Evolutionary conservation across 2,113 vertebrate genomes (phyloP).

Genomic region (Chloropsis cyanopogon): DNA sequence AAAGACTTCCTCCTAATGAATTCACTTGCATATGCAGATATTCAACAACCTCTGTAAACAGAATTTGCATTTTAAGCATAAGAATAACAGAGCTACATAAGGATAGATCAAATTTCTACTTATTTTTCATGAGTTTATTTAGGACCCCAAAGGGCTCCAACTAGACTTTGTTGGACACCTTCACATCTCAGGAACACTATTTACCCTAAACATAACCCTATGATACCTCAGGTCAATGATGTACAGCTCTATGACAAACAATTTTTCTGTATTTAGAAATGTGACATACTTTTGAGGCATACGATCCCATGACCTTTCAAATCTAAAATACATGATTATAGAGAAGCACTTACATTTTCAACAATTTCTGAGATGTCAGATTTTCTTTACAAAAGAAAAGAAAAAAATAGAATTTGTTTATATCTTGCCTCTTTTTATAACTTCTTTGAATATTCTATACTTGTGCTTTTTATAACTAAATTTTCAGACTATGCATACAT

Average conservation of each 20-base stretch:
- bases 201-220: neutral
- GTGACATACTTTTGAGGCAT: neutral
- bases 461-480: neutral
- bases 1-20: neutral
- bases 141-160: neutral
- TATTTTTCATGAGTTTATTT: neutral
- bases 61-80: neutral
- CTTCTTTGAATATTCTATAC: neutral
- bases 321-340: rapidly evolving
- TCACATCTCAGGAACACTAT: neutral
- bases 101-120: neutral
- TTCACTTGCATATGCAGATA: neutral
- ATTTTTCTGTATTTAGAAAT: neutral
- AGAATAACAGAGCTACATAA: neutral
- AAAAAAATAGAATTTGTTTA: neutral
- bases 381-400: neutral
- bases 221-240: neutral
- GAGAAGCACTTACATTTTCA: neutral
- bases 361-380: neutral
- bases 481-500: neutral
- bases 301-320: neutral
- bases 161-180: neutral
- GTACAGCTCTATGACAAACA: neutral
- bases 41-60: neutral
- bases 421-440: neutral